Percentiles rank a stretch among this genome's conserved stretches.
These are phyloP conservation scores for Deilephila porcellus DNA, from an alignment of 2,888 invertebrate species.

Conservation along the genomic window DNA sequence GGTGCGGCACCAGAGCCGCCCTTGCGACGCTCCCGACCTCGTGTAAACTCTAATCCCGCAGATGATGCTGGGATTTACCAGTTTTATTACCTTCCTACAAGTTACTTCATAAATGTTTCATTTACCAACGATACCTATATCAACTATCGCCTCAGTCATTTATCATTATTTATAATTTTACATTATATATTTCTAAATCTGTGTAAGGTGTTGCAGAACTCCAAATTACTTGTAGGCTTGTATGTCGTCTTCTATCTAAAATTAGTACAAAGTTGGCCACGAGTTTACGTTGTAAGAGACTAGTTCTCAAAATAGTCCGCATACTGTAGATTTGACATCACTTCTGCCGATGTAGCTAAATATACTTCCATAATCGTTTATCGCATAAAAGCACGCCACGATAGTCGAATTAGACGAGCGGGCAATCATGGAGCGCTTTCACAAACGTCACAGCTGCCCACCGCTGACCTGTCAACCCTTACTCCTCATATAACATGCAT, in stretches of 20 bases:
- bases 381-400: not conserved
- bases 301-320: not conserved
- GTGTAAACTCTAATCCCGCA: constrained; percentile 81
- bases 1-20: constrained; percentile 53
- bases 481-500: constrained; percentile 3
- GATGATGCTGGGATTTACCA: constrained; percentile 80
- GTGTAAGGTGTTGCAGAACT: not conserved
- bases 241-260: not conserved
- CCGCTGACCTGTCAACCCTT: constrained; percentile 10
- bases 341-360: not conserved
- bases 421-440: not conserved
- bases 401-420: not conserved
- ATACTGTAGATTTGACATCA: not conserved
- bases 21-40: constrained; percentile 67
- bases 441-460: constrained; percentile 3
- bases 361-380: not conserved
- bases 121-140: constrained; percentile 30
- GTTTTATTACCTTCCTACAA: constrained; percentile 75
- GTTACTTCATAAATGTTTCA: constrained; percentile 70
- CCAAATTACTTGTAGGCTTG: too few species aligned
- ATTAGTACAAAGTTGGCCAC: too few species aligned
- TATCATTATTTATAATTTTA: not conserved
- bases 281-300: too few species aligned
- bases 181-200: not conserved
- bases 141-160: not conserved